Base-by-base conservation (phyloP, 2,797 vertebrate genomes). In the Leptatherina wallacei region DNA sequence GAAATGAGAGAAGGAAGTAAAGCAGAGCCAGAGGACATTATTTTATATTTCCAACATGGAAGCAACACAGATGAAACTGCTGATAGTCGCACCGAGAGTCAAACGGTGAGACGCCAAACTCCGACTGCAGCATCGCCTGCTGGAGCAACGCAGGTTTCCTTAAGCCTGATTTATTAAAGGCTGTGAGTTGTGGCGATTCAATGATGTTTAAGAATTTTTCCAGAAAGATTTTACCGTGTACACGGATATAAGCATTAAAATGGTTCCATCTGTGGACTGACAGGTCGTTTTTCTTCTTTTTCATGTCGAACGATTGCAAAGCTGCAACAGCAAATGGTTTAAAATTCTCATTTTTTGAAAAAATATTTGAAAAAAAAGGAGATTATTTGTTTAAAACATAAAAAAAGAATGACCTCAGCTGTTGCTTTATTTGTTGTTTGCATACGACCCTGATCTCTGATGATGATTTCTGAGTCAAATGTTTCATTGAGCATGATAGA, bases 21-120 rank as follows among this genome's bases (percentile, higher is more conserved):
- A 87, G 80, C 74, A 80, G 61, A 76, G 63, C 24, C 87, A 85
- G 82, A 65, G 64, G 10, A 4, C 22, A 6, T 60, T 42, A 68
- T 73, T 66, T 79, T 59, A 55, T 40, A 27, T 20, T 58, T 58
- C 61, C 44, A 59, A 60, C 65, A 33, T 69, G 72, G 69, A 76
- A 38, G 51, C 40, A 29, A 47, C 68, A 44, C 77, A 84, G 56
- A 81, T 75, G 77, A 79, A 75, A 81, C 63, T 8, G 62, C 65
- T 88, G 84, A 77, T 70, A 18, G 62, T 75, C 77, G 54, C 64
- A 40, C 58, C 0, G 56, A 69, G 65, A 76, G 63, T 32, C 38
- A 20, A 74, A 69, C 14, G 52, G 62, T 3, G 6, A 70, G 76
- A 78, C 52, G 65, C 57, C 69, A 10, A 73, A 69, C 62, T 33